Percentiles rank a stretch among this genome's conserved stretches.
Conservation (phyloP, 2,797 vertebrate species). For the Chromis chromis region DNA sequence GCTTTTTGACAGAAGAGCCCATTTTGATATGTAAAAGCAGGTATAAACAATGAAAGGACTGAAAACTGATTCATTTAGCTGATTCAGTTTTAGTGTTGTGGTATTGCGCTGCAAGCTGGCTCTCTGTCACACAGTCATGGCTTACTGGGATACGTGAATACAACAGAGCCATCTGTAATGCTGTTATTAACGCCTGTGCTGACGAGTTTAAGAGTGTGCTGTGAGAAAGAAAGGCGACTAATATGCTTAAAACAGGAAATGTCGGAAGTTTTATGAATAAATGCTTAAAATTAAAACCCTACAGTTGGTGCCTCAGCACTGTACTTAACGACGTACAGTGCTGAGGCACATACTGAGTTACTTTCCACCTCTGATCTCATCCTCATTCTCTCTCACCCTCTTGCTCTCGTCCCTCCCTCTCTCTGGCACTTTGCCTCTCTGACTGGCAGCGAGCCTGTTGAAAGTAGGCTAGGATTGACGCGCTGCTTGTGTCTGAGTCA, state of each 20-base stretch:
- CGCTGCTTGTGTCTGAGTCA: slow-evolving; percentile 85
- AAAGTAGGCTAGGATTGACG: slow-evolving; percentile 87
- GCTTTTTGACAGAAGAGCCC: neutral
- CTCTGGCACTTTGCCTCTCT: slow-evolving; percentile 69
- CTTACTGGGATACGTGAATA: neutral
- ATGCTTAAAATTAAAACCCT: neutral
- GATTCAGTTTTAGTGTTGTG: slow-evolving; percentile 1
- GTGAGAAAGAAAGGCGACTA: neutral
- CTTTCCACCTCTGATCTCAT: slow-evolving; percentile 69
- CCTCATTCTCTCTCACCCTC: slow-evolving; percentile 52
- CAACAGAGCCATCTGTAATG: neutral
- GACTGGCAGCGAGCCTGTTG: slow-evolving; percentile 80
- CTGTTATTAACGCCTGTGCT: neutral
- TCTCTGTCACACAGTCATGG: slow-evolving; percentile 2
- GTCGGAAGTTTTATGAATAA: neutral
- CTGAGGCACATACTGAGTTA: slow-evolving; percentile 30
- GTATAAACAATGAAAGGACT: slow-evolving; percentile 1
- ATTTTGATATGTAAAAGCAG: neutral
- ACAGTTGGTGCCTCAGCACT: slow-evolving; percentile 2
- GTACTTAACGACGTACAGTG: slow-evolving; percentile 13
- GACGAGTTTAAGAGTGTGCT: slow-evolving; percentile 2
- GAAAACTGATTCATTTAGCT: neutral
- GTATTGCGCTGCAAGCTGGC: neutral
- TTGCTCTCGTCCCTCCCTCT: slow-evolving; percentile 58
- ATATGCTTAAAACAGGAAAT: slow-evolving; percentile 5